phyloP scores from a whole-genome alignment of 1,140 invertebrate species.

The Leguminivora glycinivorella region DNA sequence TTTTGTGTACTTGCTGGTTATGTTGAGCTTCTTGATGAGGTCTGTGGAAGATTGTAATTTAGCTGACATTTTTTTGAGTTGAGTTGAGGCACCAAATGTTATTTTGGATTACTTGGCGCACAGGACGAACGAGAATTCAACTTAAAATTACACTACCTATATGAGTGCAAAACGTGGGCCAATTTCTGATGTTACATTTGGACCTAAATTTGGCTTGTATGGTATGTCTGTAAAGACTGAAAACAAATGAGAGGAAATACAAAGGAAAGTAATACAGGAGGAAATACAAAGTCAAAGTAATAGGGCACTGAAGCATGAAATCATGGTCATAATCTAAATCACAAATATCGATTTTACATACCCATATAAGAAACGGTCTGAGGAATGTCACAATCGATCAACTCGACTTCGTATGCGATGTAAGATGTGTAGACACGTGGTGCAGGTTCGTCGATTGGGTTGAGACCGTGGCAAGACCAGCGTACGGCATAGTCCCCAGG shows the following conservation, averaged over 20 bases:
- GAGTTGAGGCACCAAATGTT: too few species aligned
- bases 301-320: too few species aligned
- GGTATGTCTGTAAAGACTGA: neutral
- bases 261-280: too few species aligned
- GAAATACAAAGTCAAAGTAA: too few species aligned
- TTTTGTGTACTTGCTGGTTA: neutral
- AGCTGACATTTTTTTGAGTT: neutral
- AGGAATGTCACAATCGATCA: neutral
- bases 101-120: too few species aligned
- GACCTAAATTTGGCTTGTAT: too few species aligned
- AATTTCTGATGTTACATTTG: too few species aligned
- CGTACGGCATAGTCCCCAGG: neutral
- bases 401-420: neutral
- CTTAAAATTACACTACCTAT: too few species aligned
- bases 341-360: neutral
- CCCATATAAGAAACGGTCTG: neutral
- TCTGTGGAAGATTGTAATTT: neutral
- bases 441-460: neutral
- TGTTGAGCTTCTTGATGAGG: neutral
- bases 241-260: too few species aligned
- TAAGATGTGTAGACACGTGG: neutral
- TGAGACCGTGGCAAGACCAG: neutral
- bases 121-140: too few species aligned
- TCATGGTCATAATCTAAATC: too few species aligned
- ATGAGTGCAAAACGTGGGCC: too few species aligned